Evolutionary conservation across 1,140 invertebrate genomes (phyloP).

Genomic region (Antheraea mylitta): DNA sequence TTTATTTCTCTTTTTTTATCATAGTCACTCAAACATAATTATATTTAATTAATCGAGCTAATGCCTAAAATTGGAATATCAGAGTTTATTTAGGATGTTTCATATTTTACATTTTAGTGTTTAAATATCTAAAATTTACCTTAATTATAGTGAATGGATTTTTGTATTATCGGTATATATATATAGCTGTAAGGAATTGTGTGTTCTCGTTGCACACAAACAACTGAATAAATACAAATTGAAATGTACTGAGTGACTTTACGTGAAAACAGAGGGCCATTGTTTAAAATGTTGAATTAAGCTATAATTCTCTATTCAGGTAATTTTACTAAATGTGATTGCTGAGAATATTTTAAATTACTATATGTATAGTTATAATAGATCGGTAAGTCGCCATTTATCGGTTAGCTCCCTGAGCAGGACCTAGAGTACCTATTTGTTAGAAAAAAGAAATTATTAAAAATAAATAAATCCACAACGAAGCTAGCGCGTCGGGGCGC

Average conservation of each 20-base stretch:
- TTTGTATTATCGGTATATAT: constrained; percentile 77
- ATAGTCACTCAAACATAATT: constrained; percentile 74
- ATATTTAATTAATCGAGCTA: constrained; percentile 75
- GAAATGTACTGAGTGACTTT: constrained; percentile 77
- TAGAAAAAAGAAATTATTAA: background rate
- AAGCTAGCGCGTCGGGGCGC: background rate
- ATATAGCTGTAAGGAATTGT: constrained; percentile 65
- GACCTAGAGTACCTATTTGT: constrained; percentile 15
- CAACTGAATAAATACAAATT: constrained; percentile 71
- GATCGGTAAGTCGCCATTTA: constrained; percentile 58
- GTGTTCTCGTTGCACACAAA: constrained; percentile 73
- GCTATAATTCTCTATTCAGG: constrained; percentile 70
- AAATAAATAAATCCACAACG: background rate
- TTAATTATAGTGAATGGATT: constrained; percentile 78
- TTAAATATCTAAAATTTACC: constrained; percentile 79
- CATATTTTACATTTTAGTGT: constrained; percentile 78
- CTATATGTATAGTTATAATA: constrained; percentile 73
- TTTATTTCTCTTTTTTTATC: constrained; percentile 72
- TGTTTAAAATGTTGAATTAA: constrained; percentile 75
- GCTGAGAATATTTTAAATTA: constrained; percentile 76
- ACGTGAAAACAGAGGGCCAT: constrained; percentile 78
- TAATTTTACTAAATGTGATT: constrained; percentile 76
- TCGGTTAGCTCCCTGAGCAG: constrained; percentile 40
- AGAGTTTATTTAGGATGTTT: constrained; percentile 79
- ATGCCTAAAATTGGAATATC: constrained; percentile 78